Evolutionary conservation across 2,888 invertebrate species (phyloP).

Genomic region (Mythimna vitellina): DNA sequence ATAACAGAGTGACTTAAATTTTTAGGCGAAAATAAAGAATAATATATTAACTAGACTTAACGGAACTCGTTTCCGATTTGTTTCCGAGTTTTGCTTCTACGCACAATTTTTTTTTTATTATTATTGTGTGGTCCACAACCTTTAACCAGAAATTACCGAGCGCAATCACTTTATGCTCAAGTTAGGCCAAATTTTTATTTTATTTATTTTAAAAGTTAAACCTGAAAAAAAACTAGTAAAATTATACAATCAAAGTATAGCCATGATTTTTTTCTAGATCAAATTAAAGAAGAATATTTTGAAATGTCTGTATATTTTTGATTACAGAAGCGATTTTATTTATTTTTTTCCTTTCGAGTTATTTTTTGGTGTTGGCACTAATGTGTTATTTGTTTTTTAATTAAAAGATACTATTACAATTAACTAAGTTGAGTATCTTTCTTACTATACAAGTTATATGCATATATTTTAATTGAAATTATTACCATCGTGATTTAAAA

Average conservation of each 20-base stretch:
- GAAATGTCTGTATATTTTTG: conserved; percentile 87
- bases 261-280: conserved; percentile 56
- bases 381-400: conserved; percentile 33
- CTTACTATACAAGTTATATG: not conserved
- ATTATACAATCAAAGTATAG: conserved; percentile 61
- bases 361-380: conserved; percentile 52
- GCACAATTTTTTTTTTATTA: conserved; percentile 7
- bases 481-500: not conserved
- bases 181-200: conserved; percentile 73
- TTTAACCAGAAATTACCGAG: conserved; percentile 55
- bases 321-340: conserved; percentile 76
- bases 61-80: not conserved
- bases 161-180: conserved; percentile 74
- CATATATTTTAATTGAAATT: not conserved
- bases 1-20: not conserved
- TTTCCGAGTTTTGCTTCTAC: not conserved
- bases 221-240: conserved; percentile 53
- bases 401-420: too few species aligned
- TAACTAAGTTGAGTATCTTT: not conserved
- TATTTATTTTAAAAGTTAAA: conserved; percentile 64
- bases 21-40: not conserved
- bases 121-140: conserved; percentile 38
- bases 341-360: conserved; percentile 58
- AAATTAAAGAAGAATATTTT: conserved; percentile 56
- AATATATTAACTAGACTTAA: not conserved